A percentile compares a stretch with the other conserved stretches of the same genome.
phyloP scores from a whole-genome alignment of 2,888 invertebrate species.

The Lycia hirtaria region DNA sequence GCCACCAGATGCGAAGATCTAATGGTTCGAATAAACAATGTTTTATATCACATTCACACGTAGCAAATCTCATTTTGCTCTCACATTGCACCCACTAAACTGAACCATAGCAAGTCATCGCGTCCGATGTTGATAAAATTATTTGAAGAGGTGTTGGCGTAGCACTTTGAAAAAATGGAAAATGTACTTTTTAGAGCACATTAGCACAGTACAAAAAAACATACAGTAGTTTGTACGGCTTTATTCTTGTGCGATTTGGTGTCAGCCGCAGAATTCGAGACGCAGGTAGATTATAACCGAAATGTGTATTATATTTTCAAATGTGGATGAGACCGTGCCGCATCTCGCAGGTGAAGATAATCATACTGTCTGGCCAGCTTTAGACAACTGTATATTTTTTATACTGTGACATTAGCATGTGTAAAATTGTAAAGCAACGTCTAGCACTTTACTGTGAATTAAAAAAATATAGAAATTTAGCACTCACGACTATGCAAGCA shows the following conservation, averaged over 20 bases:
- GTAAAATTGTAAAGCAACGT: conserved; percentile 45
- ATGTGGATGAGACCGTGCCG: no score
- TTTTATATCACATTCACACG: not conserved
- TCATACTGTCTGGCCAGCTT: no score
- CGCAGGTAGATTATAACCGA: no score
- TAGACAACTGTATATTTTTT: no score
- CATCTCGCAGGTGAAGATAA: no score
- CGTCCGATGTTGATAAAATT: conserved; percentile 5
- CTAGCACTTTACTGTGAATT: conserved; percentile 28
- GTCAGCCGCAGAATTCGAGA: no score
- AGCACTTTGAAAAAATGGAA: conserved; percentile 34
- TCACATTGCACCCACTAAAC: conserved; percentile 5
- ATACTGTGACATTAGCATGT: no score
- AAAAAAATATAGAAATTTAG: conserved; percentile 34
- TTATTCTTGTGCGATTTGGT: no score
- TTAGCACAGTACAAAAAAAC: no score
- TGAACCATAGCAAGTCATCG: not conserved
- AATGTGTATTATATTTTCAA: no score
- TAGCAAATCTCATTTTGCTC: not conserved
- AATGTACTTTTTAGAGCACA: conserved; percentile 46
- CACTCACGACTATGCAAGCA: conserved; percentile 53
- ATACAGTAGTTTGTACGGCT: no score
- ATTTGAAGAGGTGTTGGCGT: conserved; percentile 53
- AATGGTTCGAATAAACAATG: not conserved
- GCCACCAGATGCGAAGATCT: not conserved